Base-by-base conservation (phyloP, 2,797 vertebrate species). In the Petrocephalus schoutedeni region DNA sequence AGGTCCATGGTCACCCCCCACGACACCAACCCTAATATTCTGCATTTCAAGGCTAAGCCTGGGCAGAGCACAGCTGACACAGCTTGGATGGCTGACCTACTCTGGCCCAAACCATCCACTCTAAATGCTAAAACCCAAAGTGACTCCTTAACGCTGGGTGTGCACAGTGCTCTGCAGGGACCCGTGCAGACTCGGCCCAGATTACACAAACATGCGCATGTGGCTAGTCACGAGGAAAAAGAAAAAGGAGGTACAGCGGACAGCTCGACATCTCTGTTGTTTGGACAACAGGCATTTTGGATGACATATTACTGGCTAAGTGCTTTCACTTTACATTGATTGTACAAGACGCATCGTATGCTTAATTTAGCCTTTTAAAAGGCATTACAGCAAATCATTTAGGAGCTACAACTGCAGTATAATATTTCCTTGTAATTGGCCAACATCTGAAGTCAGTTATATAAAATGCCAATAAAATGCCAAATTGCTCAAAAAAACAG, bases 351-450 rank as follows among this genome's bases (percentile, higher is more conserved):
- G 49, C 21, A 51, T 83, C 6, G 1, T 71, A 36, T 71, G 32
- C 64, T 71, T 36, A 71, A 36, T 36, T 71, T 71, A 12, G 28
- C 28, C 36, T 77, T 32, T 77, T 49, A 77, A 19, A 77, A 14
- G 45, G 36, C 19, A 49, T 77, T 49, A 49, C 32, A 49, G 16
- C 41, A 77, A 77, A 41, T 41, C 5, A 77, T 49, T 41, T 49
- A 77, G n/a, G 71, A 77, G 45, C 41, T 77, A 49, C 16, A 77
- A 5, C 16, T n/a, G 41, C 71, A 49, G 71, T 49, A 77, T 77
- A 41, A n/a, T 85, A 85, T 3, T 2, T 8, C 19, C 16, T 41
- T 89, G 91, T 90, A 87, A 90, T 2, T 87, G 59, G 67, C 51
- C 88, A 83, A 84, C 49, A 53, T 56, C 84, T 86, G 64, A n/a